These are phyloP conservation scores for Eudyptes chrysolophus DNA, from an alignment of 2,113 vertebrate species.

Conservation along the genomic window DNA sequence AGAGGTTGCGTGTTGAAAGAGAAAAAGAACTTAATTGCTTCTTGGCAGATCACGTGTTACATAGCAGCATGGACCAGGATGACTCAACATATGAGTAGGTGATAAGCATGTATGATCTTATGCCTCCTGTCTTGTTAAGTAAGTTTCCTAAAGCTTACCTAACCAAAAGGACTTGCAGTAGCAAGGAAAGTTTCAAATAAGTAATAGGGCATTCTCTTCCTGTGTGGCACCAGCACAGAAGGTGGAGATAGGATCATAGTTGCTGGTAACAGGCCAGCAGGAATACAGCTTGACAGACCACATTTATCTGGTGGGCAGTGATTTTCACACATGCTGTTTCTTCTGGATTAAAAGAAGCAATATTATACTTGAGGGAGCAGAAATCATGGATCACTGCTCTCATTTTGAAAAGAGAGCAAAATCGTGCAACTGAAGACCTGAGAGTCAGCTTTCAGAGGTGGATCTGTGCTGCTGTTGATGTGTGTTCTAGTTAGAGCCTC, in stretches of 20 bases:
- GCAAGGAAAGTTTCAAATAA: background rate
- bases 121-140: background rate
- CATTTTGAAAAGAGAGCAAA: background rate
- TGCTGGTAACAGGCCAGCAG: background rate
- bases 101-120: background rate
- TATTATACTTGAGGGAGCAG: background rate
- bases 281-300: background rate
- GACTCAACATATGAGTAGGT: background rate
- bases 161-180: background rate
- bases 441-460: background rate
- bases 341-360: background rate
- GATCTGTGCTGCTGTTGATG: background rate
- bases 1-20: background rate
- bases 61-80: background rate
- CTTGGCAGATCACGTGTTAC: accelerated
- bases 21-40: background rate
- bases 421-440: background rate
- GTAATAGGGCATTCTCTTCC: background rate
- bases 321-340: background rate
- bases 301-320: background rate
- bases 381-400: background rate
- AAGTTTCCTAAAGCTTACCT: background rate
- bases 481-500: background rate
- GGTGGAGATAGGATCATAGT: background rate
- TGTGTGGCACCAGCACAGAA: background rate